Evolutionary conservation across 2,888 invertebrate genomes (phyloP), one percentile per base, ranked within the genome.

Genomic region (Liopterus haemorrhoidalis): DNA sequence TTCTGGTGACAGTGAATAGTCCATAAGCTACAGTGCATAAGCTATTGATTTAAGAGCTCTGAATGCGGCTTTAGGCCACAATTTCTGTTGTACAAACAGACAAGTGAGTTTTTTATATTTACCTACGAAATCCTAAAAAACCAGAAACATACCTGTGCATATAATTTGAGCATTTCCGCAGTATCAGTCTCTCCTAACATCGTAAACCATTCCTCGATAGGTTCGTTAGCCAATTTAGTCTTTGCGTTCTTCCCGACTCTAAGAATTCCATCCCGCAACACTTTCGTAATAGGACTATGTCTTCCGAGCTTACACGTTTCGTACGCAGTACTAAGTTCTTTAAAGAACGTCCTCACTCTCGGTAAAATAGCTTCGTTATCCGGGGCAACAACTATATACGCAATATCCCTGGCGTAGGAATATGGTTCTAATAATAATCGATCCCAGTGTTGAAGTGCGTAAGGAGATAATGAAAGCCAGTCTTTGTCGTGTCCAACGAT

Each of bases 341-440:
- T 83, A 75, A 96, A 95, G 75, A 92, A 97, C 5, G 80, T 78
- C 53, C 82, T 79, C 3, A 92, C 82, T 58, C 84, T 82, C 28
- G 78, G 79, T 36, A 87, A 70, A 24, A 94, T 76, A 52, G 81
- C 83, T 44, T 92, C 89, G 61, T 84, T 88, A 61, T 97, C 96
- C 0, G 97, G 95, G 21, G 93, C 85, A 0, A 99, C 80, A 5
- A 96, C 92, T 25, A 96, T 78, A 65, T 97, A 99, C 16, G 90
- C 92, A 1, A 99, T 82, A 66, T 99, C 96, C 21, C 96, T 76
- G 4, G 91, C 79, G 62, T 90, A 89, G n/a, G 94, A 87, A 66
- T 93, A 95, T 0, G 99, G 99, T 66, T 97, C 96, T 8, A 99
- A 71, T n/a, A 90, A 72, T n/a, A 97, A 75, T 59, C 92, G 86